These are phyloP conservation scores for Dipus sagitta DNA, from an alignment of 2,797 vertebrate genomes.

Conservation along the genomic window DNA sequence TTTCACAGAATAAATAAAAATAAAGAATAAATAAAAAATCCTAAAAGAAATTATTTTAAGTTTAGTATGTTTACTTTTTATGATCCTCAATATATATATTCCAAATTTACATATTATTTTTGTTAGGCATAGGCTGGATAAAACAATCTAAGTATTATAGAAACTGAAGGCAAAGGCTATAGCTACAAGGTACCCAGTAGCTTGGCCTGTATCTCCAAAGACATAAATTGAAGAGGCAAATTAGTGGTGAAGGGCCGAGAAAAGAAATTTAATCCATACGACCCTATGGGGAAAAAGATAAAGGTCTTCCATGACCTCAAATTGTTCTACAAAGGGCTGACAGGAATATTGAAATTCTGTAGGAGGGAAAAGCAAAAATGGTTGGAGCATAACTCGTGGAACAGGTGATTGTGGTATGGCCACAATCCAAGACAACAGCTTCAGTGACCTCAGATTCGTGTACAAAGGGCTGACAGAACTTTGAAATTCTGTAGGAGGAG, in stretches of 20 bases:
- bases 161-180: not conserved
- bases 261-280: not conserved
- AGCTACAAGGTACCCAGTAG: not conserved
- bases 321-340: not conserved
- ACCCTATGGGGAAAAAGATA: not conserved
- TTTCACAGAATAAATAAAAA: too few species aligned
- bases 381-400: too few species aligned
- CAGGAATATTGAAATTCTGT: not conserved
- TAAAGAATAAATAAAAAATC: not conserved
- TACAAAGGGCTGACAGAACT: not conserved
- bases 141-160: not conserved
- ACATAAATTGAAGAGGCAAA: not conserved
- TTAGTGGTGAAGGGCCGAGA: too few species aligned
- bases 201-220: fast-evolving
- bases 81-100: not conserved
- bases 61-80: conserved; percentile 23
- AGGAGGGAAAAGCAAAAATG: too few species aligned
- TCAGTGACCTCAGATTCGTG: not conserved
- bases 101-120: not conserved
- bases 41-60: not conserved
- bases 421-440: too few species aligned
- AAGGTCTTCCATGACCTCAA: not conserved
- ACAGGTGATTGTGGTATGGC: too few species aligned
- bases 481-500: too few species aligned
- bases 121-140: not conserved